Evolutionary conservation across 2,113 vertebrate genomes (phyloP).

Genomic region (Salminus brasiliensis): DNA sequence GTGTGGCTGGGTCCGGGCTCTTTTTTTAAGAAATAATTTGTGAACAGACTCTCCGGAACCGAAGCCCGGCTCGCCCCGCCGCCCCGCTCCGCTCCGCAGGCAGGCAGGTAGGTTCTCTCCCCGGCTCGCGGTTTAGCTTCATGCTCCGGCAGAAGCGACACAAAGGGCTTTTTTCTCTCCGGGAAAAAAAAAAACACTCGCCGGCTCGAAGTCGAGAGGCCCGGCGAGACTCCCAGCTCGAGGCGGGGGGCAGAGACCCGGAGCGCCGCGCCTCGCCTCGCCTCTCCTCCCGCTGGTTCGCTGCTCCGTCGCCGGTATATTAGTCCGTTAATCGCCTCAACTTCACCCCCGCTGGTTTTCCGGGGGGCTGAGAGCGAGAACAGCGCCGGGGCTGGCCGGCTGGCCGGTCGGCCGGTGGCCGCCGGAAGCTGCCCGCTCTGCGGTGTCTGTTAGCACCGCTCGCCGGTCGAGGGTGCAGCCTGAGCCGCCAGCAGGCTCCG

Average conservation of each 20-base stretch:
- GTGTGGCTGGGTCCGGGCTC: constrained; percentile 29
- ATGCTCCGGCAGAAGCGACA: constrained; percentile 57
- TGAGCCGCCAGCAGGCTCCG: constrained; percentile 69
- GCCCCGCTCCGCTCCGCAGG: constrained; percentile 46
- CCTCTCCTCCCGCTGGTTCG: not conserved
- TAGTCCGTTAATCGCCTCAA: too few species aligned
- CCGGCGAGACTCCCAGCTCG: constrained; percentile 60
- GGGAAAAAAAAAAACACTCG: constrained; percentile 68
- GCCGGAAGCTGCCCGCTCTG: constrained; percentile 73
- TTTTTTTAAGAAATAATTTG: constrained; percentile 44
- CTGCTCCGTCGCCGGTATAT: too few species aligned
- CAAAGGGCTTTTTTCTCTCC: constrained; percentile 73
- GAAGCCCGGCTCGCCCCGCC: not conserved
- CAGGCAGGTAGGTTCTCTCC: constrained; percentile 9
- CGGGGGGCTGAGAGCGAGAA: not conserved
- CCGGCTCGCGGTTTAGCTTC: not conserved
- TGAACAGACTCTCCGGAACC: constrained; percentile 27
- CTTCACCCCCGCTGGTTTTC: not conserved
- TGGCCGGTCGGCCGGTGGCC: constrained; percentile 61
- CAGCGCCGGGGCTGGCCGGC: constrained; percentile 56
- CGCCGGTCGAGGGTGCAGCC: constrained; percentile 67
- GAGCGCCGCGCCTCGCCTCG: not conserved
- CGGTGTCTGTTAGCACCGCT: constrained; percentile 77
- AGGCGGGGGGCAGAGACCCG: not conserved
- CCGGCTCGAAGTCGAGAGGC: constrained; percentile 73